Evolutionary conservation across 2,113 vertebrate genomes (phyloP), one percentile per base, ranked within the genome.

Genomic region (Rutilus rutilus): DNA sequence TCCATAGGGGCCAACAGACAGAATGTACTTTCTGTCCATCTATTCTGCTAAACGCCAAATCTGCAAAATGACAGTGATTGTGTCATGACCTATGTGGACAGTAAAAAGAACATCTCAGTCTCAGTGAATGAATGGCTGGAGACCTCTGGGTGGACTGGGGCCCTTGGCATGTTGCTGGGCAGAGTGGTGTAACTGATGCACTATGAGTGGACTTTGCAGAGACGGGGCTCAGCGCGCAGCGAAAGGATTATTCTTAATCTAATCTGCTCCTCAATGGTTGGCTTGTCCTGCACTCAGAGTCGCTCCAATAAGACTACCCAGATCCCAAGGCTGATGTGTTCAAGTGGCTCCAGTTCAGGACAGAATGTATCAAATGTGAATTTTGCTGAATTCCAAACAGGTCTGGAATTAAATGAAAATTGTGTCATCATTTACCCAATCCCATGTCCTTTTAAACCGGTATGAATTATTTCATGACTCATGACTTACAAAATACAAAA

Each of bases 201-300:
- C 78, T 82, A 85, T 90, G 89, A 90, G 88, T 90, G 87, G 77
- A 86, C 89, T 84, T 90, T 91, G 47, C 79, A 83, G 71, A 67
- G 85, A 79, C 30, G 6, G 27, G 73, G 86, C 78, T 77, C 71
- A 69, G 59, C 85, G 91, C 59, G 82, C 75, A 30, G 85, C 89
- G 75, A 85, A 62, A 89, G 89, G 90, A 93, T 93, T 93, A 93
- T 85, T 86, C 90, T 88, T 94, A 90, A 92, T 90, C 89, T 92
- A 88, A 92, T 90, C 88, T 91, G 88, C 88, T 91, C 89, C 90
- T 93, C 91, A 90, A 88, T 91, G 88, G 89, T 90, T 90, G 84
- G 89, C 64, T 90, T 87, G 80, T 91, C 89, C 88, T 90, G 89
- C 69, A 87, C 87, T 80, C 89, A 42, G 36, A 76, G 60, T 81